Conservation (phyloP, 2,888 invertebrate species). For the Pantelozetes paolii region DNA sequence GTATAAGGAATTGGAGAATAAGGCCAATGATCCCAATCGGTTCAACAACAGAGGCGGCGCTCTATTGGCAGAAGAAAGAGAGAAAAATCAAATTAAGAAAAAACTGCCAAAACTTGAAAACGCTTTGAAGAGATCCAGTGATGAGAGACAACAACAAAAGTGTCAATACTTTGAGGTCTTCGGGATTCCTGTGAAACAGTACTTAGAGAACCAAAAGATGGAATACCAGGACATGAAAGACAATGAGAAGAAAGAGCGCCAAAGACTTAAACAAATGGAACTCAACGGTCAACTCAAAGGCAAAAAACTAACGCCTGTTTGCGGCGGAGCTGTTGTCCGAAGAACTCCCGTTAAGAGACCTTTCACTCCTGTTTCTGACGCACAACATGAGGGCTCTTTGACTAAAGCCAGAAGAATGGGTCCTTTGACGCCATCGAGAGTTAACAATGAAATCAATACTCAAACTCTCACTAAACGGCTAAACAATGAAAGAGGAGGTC, state of each 20-base stretch:
- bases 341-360: slow-evolving; percentile 34
- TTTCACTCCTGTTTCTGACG: slow-evolving; percentile 10
- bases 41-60: slow-evolving; percentile 84
- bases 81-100: slow-evolving; percentile 69
- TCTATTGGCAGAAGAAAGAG: slow-evolving; percentile 76
- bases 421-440: slow-evolving; percentile 15
- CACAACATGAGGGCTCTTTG: background rate
- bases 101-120: slow-evolving; percentile 70
- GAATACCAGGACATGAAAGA: slow-evolving; percentile 59
- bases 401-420: slow-evolving; percentile 11
- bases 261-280: slow-evolving; percentile 27
- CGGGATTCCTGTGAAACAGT: slow-evolving; percentile 62
- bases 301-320: slow-evolving; percentile 22
- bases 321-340: slow-evolving; percentile 29
- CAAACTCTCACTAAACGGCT: background rate
- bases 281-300: slow-evolving; percentile 6
- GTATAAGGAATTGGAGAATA: slow-evolving; percentile 69
- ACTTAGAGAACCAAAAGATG: slow-evolving; percentile 63
- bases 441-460: slow-evolving; percentile 7
- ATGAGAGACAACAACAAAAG: slow-evolving; percentile 50
- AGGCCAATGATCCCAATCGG: slow-evolving; percentile 72
- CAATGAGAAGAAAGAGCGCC: slow-evolving; percentile 51
- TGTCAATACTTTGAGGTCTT: slow-evolving; percentile 59
- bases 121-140: slow-evolving; percentile 58
- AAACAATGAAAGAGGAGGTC: background rate